phyloP scores from a whole-genome alignment of 2,797 vertebrate species.

The Tamandua tetradactyla region DNA sequence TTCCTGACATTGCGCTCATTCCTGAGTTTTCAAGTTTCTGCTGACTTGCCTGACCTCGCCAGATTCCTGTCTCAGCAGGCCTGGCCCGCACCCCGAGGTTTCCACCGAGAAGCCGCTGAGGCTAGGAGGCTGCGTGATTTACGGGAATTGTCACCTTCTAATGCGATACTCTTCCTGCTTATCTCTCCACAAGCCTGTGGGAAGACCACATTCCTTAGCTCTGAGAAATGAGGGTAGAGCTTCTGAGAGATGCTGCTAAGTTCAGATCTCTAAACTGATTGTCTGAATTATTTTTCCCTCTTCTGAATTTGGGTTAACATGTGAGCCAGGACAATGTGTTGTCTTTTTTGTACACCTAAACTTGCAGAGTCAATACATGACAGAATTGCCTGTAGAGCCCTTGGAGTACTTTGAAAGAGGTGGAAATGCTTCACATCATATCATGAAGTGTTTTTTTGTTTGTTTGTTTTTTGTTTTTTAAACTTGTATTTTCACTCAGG shows the following conservation, averaged over 20 bases:
- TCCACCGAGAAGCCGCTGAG: neutral
- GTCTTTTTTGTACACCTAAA: neutral
- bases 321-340: neutral
- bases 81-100: neutral
- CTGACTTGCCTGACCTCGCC: neutral
- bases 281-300: neutral
- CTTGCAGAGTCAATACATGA: neutral
- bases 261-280: neutral
- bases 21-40: neutral
- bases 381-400: neutral
- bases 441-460: too few species aligned
- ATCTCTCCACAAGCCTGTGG: neutral
- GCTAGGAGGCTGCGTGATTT: neutral
- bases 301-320: neutral
- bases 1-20: neutral
- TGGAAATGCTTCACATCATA: neutral
- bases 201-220: neutral
- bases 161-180: neutral
- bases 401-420: neutral
- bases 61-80: too few species aligned
- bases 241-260: neutral
- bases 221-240: neutral
- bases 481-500: slow-evolving; percentile 71
- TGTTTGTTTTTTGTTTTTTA: neutral
- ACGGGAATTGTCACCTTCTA: neutral